Conservation (phyloP, 1,140 invertebrate species). For the Saccostrea echinata region DNA sequence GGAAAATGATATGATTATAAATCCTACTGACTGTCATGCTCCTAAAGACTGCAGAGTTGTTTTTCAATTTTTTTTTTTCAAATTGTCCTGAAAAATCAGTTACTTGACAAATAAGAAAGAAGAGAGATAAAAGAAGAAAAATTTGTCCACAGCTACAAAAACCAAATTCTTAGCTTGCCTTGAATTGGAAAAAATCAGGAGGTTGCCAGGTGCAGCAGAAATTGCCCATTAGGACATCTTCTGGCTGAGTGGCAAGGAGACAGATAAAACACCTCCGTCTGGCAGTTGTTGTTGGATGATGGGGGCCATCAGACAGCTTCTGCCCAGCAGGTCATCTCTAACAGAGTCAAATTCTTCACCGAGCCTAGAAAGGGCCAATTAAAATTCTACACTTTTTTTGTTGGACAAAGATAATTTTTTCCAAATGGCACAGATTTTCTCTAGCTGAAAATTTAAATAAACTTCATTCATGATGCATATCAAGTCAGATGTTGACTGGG, state of each 20-base stretch:
- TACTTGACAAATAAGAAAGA: no score
- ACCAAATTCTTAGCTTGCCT: background rate
- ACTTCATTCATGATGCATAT: background rate
- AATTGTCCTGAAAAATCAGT: no score
- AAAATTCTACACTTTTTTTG: constrained; percentile 25
- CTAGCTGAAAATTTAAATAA: background rate
- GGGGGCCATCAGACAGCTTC: background rate
- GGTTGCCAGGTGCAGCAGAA: constrained; percentile 12
- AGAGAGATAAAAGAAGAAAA: no score
- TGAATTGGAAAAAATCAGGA: background rate
- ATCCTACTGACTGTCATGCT: background rate
- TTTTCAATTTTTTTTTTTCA: background rate
- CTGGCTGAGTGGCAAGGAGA: constrained; percentile 23
- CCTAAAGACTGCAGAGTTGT: background rate
- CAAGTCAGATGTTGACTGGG: background rate
- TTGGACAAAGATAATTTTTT: constrained; percentile 30
- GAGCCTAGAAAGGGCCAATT: background rate
- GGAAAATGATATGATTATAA: background rate
- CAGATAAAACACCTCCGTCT: constrained; percentile 25
- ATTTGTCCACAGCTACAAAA: no score
- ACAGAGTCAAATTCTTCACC: background rate
- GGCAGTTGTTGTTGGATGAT: background rate
- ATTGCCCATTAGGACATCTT: constrained; percentile 19
- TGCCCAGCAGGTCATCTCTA: background rate
- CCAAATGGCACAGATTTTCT: constrained; percentile 22